Evolutionary conservation across 2,888 invertebrate genomes (phyloP).

Genomic region (Taenaris catops): DNA sequence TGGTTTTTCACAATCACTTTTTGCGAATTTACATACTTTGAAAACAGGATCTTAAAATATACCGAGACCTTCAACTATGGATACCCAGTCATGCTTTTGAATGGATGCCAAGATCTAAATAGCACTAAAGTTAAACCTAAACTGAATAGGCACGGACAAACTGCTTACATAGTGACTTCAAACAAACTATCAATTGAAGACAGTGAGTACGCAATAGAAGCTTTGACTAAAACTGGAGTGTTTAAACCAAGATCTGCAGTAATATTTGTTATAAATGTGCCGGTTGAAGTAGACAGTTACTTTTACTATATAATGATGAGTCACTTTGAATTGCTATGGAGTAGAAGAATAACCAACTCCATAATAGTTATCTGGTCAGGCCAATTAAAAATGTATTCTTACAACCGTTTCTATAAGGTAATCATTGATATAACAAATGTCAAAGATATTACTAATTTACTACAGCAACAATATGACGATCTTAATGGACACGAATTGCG

Average conservation of each 20-base stretch:
- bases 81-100: constrained; percentile 61
- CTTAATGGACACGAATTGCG: constrained; percentile 48
- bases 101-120: constrained; percentile 50
- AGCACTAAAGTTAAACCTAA: constrained; percentile 50
- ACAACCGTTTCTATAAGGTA: constrained; percentile 66
- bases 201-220: constrained; percentile 49
- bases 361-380: constrained; percentile 51
- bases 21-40: constrained; percentile 68
- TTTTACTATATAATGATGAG: constrained; percentile 53
- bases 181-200: constrained; percentile 44
- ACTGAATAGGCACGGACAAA: constrained; percentile 59
- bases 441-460: constrained; percentile 42
- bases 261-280: constrained; percentile 55
- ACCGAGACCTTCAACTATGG: constrained; percentile 56
- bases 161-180: constrained; percentile 61
- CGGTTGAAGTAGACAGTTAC: constrained; percentile 47
- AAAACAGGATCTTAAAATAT: constrained; percentile 62
- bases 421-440: constrained; percentile 57
- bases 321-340: constrained; percentile 74
- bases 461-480: constrained; percentile 48
- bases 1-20: constrained; percentile 69
- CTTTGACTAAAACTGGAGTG: constrained; percentile 54
- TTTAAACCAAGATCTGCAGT: constrained; percentile 64
- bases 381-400: constrained; percentile 64
- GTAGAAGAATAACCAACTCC: constrained; percentile 72